These are phyloP conservation scores for Cerastis leucographa DNA, from an alignment of 2,888 invertebrate species.

Conservation along the genomic window DNA sequence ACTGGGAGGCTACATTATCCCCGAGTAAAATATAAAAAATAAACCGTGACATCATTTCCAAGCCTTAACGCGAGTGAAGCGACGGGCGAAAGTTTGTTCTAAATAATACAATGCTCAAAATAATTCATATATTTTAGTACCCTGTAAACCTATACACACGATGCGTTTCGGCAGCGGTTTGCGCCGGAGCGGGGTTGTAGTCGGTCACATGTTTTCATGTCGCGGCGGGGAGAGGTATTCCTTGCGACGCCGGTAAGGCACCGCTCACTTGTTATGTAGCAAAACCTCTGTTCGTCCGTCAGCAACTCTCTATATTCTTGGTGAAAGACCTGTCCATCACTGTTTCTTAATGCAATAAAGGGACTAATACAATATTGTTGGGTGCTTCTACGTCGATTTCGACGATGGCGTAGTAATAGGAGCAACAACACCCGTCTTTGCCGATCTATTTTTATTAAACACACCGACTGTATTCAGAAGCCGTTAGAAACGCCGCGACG, in stretches of 20 bases:
- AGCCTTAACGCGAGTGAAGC: neutral
- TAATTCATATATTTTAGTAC: neutral
- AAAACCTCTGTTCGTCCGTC: neutral
- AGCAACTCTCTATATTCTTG: neutral
- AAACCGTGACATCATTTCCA: neutral
- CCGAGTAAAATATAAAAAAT: neutral
- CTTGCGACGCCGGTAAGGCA: neutral
- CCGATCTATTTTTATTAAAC: neutral
- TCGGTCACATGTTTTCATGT: no score
- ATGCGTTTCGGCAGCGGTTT: neutral
- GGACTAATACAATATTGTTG: neutral
- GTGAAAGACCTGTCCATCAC: neutral
- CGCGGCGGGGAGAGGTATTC: no score
- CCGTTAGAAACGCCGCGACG: neutral
- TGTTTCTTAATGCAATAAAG: neutral
- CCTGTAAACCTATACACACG: neutral
- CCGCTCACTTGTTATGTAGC: neutral
- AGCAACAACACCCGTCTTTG: neutral
- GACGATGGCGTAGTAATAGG: neutral
- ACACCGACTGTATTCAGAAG: neutral
- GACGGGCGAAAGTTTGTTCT: neutral
- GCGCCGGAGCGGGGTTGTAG: neutral
- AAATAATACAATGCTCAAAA: neutral
- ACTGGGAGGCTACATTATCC: neutral
- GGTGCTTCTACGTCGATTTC: neutral